phyloP scores from a whole-genome alignment of 2,888 invertebrate species.

The Acronicta alni region DNA sequence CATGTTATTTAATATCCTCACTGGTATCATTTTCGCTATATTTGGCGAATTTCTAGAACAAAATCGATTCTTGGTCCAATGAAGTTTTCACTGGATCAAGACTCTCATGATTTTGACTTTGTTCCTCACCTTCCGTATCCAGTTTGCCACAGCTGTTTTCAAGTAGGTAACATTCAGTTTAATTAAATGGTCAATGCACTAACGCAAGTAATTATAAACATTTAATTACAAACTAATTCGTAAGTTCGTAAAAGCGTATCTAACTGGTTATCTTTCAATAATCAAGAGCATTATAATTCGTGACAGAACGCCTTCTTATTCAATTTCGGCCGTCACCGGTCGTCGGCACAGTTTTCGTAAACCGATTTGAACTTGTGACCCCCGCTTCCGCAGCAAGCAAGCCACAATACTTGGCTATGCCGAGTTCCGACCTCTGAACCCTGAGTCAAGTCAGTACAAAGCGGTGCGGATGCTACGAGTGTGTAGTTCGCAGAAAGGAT shows the following conservation, averaged over 20 bases:
- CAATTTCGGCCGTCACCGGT: conserved; percentile 61
- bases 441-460: conserved; percentile 48
- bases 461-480: conserved; percentile 44
- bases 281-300: conserved; percentile 51
- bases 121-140: too few relatives aligned
- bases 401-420: conserved; percentile 48
- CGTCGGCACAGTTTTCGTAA: conserved; percentile 65
- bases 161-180: too few relatives aligned
- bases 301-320: conserved; percentile 62
- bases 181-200: too few relatives aligned
- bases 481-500: conserved; percentile 62
- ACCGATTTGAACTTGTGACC: conserved; percentile 74
- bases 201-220: too few relatives aligned
- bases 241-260: conserved; percentile 28
- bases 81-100: too few relatives aligned
- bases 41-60: too few relatives aligned
- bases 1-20: too few relatives aligned
- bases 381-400: conserved; percentile 66
- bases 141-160: too few relatives aligned
- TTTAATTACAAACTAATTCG: conserved; percentile 51
- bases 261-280: conserved; percentile 41
- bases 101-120: too few relatives aligned
- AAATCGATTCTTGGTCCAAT: too few relatives aligned
- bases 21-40: too few relatives aligned
- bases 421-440: conserved; percentile 57